Conservation (phyloP, 1,140 invertebrate species). For the Drosophila truncata region DNA sequence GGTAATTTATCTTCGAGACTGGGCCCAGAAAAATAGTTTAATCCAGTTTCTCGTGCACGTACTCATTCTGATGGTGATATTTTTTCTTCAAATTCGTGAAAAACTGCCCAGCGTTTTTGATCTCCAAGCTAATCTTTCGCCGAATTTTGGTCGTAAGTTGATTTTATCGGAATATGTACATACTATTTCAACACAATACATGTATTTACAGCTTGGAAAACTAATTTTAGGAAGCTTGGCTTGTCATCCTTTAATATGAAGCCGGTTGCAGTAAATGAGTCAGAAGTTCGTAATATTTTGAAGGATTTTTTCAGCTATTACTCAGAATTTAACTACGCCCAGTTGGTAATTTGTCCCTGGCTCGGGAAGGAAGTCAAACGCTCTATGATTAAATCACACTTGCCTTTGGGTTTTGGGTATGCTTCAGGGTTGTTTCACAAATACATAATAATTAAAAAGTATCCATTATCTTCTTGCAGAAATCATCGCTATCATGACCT, state of each 20-base stretch:
- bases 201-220: constrained; percentile 29
- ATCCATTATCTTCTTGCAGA: constrained; percentile 3
- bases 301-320: constrained; percentile 35
- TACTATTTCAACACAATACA: neutral
- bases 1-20: constrained; percentile 40
- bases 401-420: constrained; percentile 25
- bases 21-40: neutral
- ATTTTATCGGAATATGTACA: neutral
- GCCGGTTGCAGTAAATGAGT: neutral
- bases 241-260: constrained; percentile 17
- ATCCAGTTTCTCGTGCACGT: constrained; percentile 31
- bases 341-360: constrained; percentile 25
- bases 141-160: constrained; percentile 29
- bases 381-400: fast-evolving
- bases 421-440: neutral
- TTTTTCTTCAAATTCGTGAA: constrained; percentile 27
- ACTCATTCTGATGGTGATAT: constrained; percentile 45
- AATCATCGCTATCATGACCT: neutral
- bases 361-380: constrained; percentile 12
- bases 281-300: neutral
- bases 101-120: constrained; percentile 20
- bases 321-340: constrained; percentile 5
- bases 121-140: constrained; percentile 2
- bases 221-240: neutral
- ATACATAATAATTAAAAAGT: neutral